Conservation (phyloP, 2,797 vertebrate species). For the Periparus ater region DNA sequence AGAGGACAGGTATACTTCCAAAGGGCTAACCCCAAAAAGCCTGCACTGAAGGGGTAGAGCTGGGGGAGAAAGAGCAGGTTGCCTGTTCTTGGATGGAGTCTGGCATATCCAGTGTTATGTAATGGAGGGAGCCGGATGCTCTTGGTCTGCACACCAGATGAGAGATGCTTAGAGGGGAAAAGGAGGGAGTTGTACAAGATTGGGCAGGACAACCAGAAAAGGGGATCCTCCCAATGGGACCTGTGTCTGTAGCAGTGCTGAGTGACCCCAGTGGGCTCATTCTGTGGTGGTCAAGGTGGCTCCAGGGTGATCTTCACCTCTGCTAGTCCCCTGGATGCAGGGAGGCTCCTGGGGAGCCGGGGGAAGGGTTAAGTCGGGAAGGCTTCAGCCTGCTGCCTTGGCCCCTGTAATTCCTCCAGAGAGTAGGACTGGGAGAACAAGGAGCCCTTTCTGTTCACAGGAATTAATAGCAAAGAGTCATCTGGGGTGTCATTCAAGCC, state of each 20-base stretch:
- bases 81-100: background rate
- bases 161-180: background rate
- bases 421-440: constrained; percentile 80
- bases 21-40: background rate
- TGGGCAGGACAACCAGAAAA: background rate
- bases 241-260: background rate
- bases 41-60: background rate
- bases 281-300: background rate
- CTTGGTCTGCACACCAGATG: background rate
- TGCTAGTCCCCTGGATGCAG: background rate
- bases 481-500: constrained; percentile 84
- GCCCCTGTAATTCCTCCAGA: constrained; percentile 77
- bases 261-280: background rate
- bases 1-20: background rate
- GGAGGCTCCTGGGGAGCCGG: constrained; percentile 3
- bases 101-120: background rate
- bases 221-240: background rate
- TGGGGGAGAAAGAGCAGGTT: background rate
- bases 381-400: constrained; percentile 76
- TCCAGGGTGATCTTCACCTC: background rate
- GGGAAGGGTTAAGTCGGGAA: constrained; percentile 79
- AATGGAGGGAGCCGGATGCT: background rate
- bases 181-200: background rate
- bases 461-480: constrained; percentile 86
- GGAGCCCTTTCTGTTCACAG: constrained; percentile 80